phyloP scores from a whole-genome alignment of 2,888 invertebrate genomes.

The Iphiclides podalirius region DNA sequence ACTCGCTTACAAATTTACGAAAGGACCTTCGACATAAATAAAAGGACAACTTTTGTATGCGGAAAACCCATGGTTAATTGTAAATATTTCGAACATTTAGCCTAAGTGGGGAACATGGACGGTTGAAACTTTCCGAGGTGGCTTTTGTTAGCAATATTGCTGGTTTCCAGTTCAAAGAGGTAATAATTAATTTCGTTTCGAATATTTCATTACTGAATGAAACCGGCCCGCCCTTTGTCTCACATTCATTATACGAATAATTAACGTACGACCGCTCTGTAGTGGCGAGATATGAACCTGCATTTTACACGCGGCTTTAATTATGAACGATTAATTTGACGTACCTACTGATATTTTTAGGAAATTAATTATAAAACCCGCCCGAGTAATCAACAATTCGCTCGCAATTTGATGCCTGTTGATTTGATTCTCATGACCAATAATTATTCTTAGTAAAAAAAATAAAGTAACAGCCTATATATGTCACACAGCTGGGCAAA shows the following conservation, averaged over 20 bases:
- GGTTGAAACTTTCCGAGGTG: slow-evolving; percentile 40
- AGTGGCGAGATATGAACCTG: neutral
- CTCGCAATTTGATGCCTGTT: too few species aligned
- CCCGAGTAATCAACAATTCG: too few species aligned
- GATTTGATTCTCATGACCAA: too few species aligned
- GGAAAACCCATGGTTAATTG: slow-evolving; percentile 28
- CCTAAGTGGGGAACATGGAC: slow-evolving; percentile 39
- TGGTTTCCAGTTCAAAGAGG: slow-evolving; percentile 25
- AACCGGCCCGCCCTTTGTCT: slow-evolving; percentile 21
- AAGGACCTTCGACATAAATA: neutral
- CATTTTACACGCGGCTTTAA: too few species aligned
- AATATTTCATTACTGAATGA: slow-evolving; percentile 36
- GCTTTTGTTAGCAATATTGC: slow-evolving; percentile 32
- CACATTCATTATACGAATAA: neutral
- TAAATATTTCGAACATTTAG: slow-evolving; percentile 54
- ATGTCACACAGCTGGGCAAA: too few species aligned
- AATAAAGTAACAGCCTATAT: too few species aligned
- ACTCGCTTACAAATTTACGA: too few species aligned
- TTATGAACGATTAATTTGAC: too few species aligned
- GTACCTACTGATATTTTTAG: too few species aligned
- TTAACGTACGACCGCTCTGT: slow-evolving; percentile 10
- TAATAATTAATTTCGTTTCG: slow-evolving; percentile 37
- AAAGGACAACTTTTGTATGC: slow-evolving; percentile 6
- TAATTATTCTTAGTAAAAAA: too few species aligned
- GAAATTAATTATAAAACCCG: too few species aligned